A percentile compares a stretch with the other conserved stretches of the same genome.
These are phyloP conservation scores for Poecilia picta DNA, from an alignment of 2,797 vertebrate genomes.

Conservation along the genomic window DNA sequence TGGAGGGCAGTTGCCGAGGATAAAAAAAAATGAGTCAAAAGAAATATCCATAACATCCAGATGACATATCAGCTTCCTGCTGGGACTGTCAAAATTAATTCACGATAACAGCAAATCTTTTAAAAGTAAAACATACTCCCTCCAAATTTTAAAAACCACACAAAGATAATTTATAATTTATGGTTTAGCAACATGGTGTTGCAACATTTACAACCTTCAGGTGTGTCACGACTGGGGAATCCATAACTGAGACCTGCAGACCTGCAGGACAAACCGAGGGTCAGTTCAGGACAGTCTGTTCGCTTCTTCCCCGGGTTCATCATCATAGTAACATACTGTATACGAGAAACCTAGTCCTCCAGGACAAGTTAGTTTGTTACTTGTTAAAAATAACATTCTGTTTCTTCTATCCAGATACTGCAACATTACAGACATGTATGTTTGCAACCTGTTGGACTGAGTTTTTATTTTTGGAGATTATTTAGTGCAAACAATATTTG, in stretches of 20 bases:
- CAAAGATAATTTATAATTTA: neutral
- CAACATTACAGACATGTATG: constrained; percentile 2
- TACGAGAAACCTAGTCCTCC: neutral
- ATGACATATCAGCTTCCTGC: neutral
- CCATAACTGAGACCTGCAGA: neutral
- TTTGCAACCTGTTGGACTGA: neutral
- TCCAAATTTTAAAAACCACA: neutral
- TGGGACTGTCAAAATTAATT: neutral
- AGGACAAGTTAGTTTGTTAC: neutral
- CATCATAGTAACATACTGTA: neutral
- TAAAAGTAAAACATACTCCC: neutral
- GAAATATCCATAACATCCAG: neutral
- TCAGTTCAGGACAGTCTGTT: neutral
- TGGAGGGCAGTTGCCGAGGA: neutral
- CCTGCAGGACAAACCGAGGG: neutral
- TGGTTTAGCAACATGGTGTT: neutral
- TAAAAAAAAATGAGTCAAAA: neutral
- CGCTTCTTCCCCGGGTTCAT: neutral
- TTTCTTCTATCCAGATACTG: neutral
- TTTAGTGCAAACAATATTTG: neutral
- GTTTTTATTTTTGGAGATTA: neutral
- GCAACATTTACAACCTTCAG: constrained; percentile 16
- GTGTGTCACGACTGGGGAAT: neutral
- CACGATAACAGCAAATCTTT: neutral
- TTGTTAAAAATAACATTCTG: neutral